Evolutionary conservation across 2,797 vertebrate species (phyloP).

Genomic region (Spatula versicolor): DNA sequence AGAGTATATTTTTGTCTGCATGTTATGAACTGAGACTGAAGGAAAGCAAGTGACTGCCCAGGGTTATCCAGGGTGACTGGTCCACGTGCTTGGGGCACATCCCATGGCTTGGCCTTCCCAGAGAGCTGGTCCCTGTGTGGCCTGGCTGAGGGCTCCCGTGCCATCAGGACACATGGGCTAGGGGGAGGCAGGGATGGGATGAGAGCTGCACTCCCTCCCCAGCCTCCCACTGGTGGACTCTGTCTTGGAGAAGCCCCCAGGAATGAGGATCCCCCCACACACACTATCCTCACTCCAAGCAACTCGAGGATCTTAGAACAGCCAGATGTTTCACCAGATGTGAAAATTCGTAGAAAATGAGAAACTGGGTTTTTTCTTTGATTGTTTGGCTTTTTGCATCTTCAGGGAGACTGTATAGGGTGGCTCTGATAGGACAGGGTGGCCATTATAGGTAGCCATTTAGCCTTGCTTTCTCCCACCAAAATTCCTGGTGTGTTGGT

Average conservation of each 20-base stretch:
- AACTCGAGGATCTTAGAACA: neutral
- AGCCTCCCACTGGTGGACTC: neutral
- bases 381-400: neutral
- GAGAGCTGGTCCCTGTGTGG: fast-evolving
- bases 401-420: no score
- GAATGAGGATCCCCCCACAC: neutral
- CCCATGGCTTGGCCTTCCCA: neutral
- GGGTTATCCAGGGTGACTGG: neutral
- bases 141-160: neutral
- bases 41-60: neutral
- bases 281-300: neutral
- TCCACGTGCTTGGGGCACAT: neutral
- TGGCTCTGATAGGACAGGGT: neutral
- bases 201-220: neutral
- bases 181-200: neutral
- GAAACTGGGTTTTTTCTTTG: neutral
- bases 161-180: neutral
- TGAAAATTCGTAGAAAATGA: neutral
- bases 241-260: neutral
- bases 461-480: neutral
- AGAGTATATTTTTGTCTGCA: neutral
- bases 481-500: neutral
- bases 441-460: neutral
- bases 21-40: neutral
- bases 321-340: neutral